Conservation (phyloP, 53 echinoderm and acorn worm genomes). For the Holothuria scabra region DNA sequence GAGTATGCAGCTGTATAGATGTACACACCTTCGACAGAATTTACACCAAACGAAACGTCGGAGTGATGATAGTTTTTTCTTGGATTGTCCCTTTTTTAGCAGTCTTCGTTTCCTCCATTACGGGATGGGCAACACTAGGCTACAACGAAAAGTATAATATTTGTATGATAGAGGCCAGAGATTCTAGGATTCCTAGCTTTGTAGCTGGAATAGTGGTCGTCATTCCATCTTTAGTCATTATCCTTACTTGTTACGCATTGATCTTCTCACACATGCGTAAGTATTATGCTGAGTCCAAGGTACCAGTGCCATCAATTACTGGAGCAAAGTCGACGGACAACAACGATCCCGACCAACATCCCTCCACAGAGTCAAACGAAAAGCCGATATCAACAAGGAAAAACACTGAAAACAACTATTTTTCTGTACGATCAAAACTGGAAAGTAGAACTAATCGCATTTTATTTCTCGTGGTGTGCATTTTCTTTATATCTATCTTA, state of each 20-base stretch:
- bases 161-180: neutral
- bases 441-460: neutral
- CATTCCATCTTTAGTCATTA: neutral
- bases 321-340: no score
- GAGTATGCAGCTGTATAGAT: neutral
- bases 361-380: no score
- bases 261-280: neutral
- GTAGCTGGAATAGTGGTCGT: conserved; percentile 13
- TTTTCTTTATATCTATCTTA: neutral
- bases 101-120: neutral
- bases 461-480: neutral
- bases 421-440: neutral
- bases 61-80: conserved; percentile 19
- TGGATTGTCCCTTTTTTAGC: conserved; percentile 7
- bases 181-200: neutral
- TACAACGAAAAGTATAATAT: conserved; percentile 29
- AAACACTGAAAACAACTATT: no score
- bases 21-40: neutral
- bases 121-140: neutral
- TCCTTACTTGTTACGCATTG: conserved; percentile 3
- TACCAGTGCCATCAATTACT: neutral
- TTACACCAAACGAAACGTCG: no score
- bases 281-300: neutral
- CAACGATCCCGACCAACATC: neutral
- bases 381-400: no score